Percentiles rank a stretch among this genome's conserved stretches.
phyloP scores from a whole-genome alignment of 92 coral and sea anemone genomes.

The Siderastrea radians region DNA sequence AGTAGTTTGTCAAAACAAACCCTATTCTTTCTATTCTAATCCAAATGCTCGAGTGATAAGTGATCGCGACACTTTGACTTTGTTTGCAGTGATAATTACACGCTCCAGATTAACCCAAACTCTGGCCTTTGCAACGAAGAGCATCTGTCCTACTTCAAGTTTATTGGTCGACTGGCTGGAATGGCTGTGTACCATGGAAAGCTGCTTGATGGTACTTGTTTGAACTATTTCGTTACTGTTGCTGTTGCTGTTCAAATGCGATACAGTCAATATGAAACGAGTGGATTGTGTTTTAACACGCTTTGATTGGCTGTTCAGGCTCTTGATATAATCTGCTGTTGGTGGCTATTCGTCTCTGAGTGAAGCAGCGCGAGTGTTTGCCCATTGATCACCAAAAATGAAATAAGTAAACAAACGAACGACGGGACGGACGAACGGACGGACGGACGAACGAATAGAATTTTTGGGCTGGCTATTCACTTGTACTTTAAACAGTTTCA shows the following conservation, averaged over 20 bases:
- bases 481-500: no score
- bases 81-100: conserved; percentile 90
- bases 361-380: no score
- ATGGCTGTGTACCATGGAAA: conserved; percentile 99
- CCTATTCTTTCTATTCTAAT: background rate
- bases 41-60: background rate
- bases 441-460: no score
- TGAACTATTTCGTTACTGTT: background rate
- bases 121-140: conserved; percentile 98
- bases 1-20: background rate
- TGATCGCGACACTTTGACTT: background rate
- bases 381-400: no score
- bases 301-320: no score
- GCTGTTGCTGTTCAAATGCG: background rate
- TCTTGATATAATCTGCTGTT: no score
- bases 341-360: no score
- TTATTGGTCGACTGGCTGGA: conserved; percentile 98
- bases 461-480: no score
- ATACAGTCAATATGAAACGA: no score
- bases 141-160: conserved; percentile 95
- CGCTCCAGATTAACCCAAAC: conserved; percentile 97
- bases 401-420: no score
- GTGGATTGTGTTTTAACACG: no score
- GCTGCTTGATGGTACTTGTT: conserved; percentile 87
- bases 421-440: no score